These are phyloP conservation scores for Chiloscyllium punctatum DNA, from an alignment of 2,797 vertebrate genomes.

Conservation along the genomic window DNA sequence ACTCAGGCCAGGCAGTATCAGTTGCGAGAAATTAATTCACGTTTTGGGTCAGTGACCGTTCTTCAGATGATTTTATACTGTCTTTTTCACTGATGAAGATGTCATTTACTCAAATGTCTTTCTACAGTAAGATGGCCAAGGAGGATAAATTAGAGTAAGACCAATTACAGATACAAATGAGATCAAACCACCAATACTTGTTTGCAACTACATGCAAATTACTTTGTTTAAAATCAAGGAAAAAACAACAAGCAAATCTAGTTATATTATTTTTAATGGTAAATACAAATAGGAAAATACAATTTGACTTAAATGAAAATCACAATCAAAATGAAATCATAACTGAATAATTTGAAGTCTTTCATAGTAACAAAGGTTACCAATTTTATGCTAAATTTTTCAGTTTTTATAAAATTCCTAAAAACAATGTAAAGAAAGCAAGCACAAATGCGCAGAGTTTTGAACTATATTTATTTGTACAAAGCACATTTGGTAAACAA, in stretches of 20 bases:
- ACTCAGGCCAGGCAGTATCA: too few species aligned
- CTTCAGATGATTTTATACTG: not conserved
- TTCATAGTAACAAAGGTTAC: conserved; percentile 23
- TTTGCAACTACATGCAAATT: not conserved
- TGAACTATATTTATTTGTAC: conserved; percentile 32
- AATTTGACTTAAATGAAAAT: conserved; percentile 16
- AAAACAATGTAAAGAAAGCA: conserved; percentile 32
- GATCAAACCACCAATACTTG: not conserved
- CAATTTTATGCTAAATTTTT: not conserved
- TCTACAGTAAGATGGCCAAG: not conserved
- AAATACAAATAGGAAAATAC: conserved; percentile 34
- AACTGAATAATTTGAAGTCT: conserved; percentile 24
- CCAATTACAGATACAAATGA: not conserved
- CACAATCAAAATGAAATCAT: conserved; percentile 28
- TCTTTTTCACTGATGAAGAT: not conserved
- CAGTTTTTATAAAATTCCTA: conserved; percentile 22
- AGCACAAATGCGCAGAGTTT: conserved; percentile 17
- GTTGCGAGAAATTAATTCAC: too few species aligned
- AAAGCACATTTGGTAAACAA: conserved; percentile 36
- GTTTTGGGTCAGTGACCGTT: too few species aligned
- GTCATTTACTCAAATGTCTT: not conserved
- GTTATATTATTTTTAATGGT: conserved; percentile 35
- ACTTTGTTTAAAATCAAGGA: not conserved
- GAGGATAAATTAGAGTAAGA: not conserved
- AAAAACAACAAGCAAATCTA: not conserved